phyloP scores from a whole-genome alignment of 2,888 invertebrate genomes.

The Acheta domesticus region DNA sequence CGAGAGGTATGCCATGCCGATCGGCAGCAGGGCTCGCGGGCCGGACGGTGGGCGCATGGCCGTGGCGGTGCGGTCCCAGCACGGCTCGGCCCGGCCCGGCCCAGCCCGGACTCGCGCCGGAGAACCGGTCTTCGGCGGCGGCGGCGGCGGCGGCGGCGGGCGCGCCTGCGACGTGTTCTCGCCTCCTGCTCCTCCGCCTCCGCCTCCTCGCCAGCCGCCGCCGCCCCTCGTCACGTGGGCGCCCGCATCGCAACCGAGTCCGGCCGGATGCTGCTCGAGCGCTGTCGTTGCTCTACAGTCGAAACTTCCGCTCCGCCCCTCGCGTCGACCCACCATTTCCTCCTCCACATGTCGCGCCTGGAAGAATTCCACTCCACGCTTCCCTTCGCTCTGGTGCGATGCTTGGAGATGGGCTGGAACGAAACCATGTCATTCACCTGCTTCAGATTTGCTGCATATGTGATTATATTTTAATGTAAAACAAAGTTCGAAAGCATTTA shows the following conservation, averaged over 20 bases:
- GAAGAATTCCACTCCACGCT: too few relatives aligned
- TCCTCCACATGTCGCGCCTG: too few relatives aligned
- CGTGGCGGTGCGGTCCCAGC: not conserved
- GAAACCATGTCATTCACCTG: too few relatives aligned
- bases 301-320: too few relatives aligned
- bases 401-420: too few relatives aligned
- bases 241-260: slow-evolving; percentile 1
- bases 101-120: not conserved
- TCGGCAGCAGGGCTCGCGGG: not conserved
- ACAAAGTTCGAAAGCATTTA: too few relatives aligned
- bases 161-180: not conserved
- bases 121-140: not conserved
- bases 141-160: not conserved
- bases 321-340: too few relatives aligned
- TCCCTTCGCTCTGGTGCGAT: too few relatives aligned
- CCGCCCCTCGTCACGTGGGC: not conserved
- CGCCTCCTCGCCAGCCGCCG: not conserved
- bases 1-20: not conserved
- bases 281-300: not conserved
- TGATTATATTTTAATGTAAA: too few relatives aligned
- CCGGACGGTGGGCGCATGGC: not conserved
- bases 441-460: too few relatives aligned
- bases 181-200: not conserved
- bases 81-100: not conserved
- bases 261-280: not conserved